phyloP scores from a whole-genome alignment of 2,888 invertebrate genomes.

The Brassicogethes aeneus region DNA sequence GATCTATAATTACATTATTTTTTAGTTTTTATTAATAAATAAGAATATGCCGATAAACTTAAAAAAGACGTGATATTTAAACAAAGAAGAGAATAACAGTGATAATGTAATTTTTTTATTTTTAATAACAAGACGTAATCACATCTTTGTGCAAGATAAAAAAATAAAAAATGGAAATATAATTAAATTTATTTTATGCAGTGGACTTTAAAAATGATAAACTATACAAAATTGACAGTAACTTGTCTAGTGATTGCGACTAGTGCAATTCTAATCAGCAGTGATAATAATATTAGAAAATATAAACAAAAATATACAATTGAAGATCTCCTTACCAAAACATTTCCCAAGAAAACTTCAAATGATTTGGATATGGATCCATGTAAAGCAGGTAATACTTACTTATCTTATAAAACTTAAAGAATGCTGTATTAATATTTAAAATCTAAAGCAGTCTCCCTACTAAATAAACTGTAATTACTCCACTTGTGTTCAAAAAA shows the following conservation, averaged over 20 bases:
- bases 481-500: no score
- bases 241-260: neutral
- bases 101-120: neutral
- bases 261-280: neutral
- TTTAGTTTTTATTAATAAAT: no score
- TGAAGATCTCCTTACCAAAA: slow-evolving; percentile 54
- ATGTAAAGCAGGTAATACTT: slow-evolving; percentile 74
- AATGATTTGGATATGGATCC: slow-evolving; percentile 72
- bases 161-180: neutral
- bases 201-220: no score
- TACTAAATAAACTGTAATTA: no score
- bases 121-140: no score
- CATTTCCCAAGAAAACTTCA: slow-evolving; percentile 58
- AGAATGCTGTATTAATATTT: neutral
- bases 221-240: no score
- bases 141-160: neutral
- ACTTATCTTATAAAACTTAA: no score
- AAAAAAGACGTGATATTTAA: neutral
- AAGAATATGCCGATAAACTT: neutral
- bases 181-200: no score
- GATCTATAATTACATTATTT: no score
- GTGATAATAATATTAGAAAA: neutral
- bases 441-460: neutral
- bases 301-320: slow-evolving; percentile 42
- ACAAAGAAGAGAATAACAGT: neutral